Conservation (phyloP, 2,113 vertebrate species). For the Hassar affinis region DNA sequence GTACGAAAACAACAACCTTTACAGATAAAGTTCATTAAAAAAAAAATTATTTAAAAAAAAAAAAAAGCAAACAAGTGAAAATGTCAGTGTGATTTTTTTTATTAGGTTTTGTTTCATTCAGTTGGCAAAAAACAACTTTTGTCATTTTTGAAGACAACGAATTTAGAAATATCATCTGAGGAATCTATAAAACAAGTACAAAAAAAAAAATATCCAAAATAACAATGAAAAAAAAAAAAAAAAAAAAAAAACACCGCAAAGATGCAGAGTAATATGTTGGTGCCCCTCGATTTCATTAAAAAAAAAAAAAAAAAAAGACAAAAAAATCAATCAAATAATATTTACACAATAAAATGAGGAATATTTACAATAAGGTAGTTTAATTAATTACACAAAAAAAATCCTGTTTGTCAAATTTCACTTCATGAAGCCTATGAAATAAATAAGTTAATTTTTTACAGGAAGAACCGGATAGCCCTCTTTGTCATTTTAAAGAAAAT, state of each 20-base stretch:
- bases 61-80: slow-evolving; percentile 59
- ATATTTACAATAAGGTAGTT: slow-evolving; percentile 81
- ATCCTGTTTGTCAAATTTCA: slow-evolving; percentile 64
- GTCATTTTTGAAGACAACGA: slow-evolving; percentile 72
- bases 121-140: slow-evolving; percentile 74
- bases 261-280: slow-evolving; percentile 63
- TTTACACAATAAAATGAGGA: slow-evolving; percentile 74
- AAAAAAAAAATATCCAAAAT: slow-evolving; percentile 65
- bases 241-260: slow-evolving; percentile 60
- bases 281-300: slow-evolving; percentile 69
- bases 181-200: slow-evolving; percentile 71
- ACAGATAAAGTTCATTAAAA: background rate
- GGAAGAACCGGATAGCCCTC: slow-evolving; percentile 71
- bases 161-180: slow-evolving; percentile 58
- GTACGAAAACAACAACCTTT: background rate
- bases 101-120: slow-evolving; percentile 75
- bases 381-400: slow-evolving; percentile 65
- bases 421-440: slow-evolving; percentile 67
- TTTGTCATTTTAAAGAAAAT: slow-evolving; percentile 56
- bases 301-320: slow-evolving; percentile 57
- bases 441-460: slow-evolving; percentile 71
- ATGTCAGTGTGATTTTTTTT: slow-evolving; percentile 63
- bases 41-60: background rate
- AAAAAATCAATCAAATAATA: slow-evolving; percentile 62
- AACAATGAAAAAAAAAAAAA: slow-evolving; percentile 56